phyloP scores from a whole-genome alignment of 2,113 vertebrate species.

The Actinemys pallida region DNA sequence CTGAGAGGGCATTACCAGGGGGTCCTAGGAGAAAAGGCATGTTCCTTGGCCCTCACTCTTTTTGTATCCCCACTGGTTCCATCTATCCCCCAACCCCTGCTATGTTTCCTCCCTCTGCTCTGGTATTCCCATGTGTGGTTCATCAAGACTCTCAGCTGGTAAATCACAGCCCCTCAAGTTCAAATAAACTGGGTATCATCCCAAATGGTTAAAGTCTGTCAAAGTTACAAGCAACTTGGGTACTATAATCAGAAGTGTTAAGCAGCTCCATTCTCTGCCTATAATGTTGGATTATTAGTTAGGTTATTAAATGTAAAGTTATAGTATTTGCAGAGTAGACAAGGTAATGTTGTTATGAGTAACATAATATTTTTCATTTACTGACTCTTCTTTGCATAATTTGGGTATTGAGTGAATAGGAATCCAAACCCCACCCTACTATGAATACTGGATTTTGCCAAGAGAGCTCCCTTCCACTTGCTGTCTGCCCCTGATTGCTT shows the following conservation, averaged over 20 bases:
- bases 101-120: neutral
- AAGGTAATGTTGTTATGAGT: neutral
- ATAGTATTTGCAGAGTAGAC: neutral
- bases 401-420: neutral
- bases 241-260: neutral
- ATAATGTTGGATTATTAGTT: neutral
- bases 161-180: neutral
- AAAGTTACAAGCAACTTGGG: neutral
- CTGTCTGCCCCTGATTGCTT: neutral
- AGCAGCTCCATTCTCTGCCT: neutral
- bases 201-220: neutral
- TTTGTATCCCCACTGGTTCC: neutral
- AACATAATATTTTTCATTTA: neutral
- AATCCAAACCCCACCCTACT: neutral
- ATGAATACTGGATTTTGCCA: neutral
- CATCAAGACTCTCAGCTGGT: neutral
- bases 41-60: neutral
- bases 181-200: neutral
- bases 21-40: neutral
- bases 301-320: neutral
- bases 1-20: neutral
- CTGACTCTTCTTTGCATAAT: neutral
- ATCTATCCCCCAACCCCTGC: neutral
- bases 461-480: neutral
- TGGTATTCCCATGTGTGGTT: neutral